Percentiles rank a stretch among this genome's conserved stretches.
Evolutionary conservation across 1,140 invertebrate genomes (phyloP).

Genomic region (Drosophila ambigua): DNA sequence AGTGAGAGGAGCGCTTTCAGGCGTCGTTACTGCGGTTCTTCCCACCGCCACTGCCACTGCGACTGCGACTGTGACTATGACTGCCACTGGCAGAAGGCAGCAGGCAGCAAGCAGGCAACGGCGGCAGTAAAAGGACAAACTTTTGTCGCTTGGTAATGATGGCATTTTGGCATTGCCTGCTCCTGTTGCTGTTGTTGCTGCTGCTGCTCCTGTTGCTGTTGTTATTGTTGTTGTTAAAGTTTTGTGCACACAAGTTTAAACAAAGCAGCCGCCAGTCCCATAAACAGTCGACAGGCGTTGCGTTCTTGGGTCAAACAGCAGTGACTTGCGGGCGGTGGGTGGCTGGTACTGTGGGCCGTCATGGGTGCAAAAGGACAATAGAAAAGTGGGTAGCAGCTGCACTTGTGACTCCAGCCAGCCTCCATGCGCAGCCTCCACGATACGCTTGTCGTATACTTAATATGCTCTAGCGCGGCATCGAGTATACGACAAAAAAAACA

Average conservation of each 20-base stretch:
- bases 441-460: slow-evolving; percentile 59
- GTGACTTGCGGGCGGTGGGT: slow-evolving; percentile 26
- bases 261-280: slow-evolving; percentile 81
- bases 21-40: slow-evolving; percentile 58
- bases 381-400: slow-evolving; percentile 26
- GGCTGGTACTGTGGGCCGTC: slow-evolving; percentile 2
- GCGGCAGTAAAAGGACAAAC: slow-evolving; percentile 71
- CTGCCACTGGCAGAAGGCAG: slow-evolving; percentile 3
- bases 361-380: neutral
- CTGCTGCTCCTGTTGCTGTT: slow-evolving; percentile 1
- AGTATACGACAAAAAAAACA: slow-evolving; percentile 14
- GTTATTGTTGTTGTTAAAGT: slow-evolving; percentile 71
- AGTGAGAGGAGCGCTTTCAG: slow-evolving; percentile 10
- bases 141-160: slow-evolving; percentile 82
- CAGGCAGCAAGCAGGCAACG: too few species aligned
- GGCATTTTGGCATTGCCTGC: slow-evolving; percentile 73
- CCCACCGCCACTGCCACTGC: slow-evolving; percentile 18
- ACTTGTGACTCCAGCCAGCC: slow-evolving; percentile 17
- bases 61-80: slow-evolving; percentile 1
- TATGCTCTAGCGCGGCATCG: slow-evolving; percentile 38
- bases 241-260: slow-evolving; percentile 79
- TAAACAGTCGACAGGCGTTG: slow-evolving; percentile 77
- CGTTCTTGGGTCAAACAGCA: slow-evolving; percentile 72
- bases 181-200: neutral
- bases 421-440: neutral